Evolutionary conservation across 2,888 invertebrate genomes (phyloP), one percentile per base, ranked within the genome.

Genomic region (Cheilosia urbana): DNA sequence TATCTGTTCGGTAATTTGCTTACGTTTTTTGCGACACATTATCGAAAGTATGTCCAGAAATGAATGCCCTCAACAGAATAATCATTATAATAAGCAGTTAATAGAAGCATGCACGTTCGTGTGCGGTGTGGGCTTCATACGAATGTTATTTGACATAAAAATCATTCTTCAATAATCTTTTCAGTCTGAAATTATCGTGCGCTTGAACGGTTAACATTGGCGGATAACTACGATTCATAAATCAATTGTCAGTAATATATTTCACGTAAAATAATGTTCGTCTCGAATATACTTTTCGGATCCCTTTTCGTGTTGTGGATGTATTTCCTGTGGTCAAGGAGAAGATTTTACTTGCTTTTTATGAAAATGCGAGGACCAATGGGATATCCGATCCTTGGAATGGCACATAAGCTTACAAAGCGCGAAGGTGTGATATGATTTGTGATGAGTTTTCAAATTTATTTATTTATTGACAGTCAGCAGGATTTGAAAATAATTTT

Each of bases 321-420:
- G n/a, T 89, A 89, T 68, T 83, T 90, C 21, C 69, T 91, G 7
- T 91, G 91, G 91, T 88, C 88, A 6, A 89, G 91, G 3, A 88
- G 92, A 27, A 89, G 89, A 71, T 91, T 88, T 63, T 91, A 91
- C 69, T 62, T 88, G 13, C 75, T 91, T 11, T 88, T 88, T 1
- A 87, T 89, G 0, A 89, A 90, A 84, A 87, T 91, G 34, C 89
- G 90, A 13, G 92, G 91, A 0, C 91, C 91, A 1, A 21, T 88
- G 30, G 91, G 92, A 51, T 91, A 89, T 87, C 91, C 91, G 0
- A 58, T 91, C 4, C 3, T 91, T 57, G 91, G 91, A 63, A 89
- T 90, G 90, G 90, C 89, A 0, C 89, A 88, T 34, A 88, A 88
- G 58, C 69, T 91, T 37, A 68, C 82, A 47, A 88, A 85, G 15